Base-by-base conservation (phyloP, 2,113 vertebrate genomes). In the Hippocampus zosterae region DNA sequence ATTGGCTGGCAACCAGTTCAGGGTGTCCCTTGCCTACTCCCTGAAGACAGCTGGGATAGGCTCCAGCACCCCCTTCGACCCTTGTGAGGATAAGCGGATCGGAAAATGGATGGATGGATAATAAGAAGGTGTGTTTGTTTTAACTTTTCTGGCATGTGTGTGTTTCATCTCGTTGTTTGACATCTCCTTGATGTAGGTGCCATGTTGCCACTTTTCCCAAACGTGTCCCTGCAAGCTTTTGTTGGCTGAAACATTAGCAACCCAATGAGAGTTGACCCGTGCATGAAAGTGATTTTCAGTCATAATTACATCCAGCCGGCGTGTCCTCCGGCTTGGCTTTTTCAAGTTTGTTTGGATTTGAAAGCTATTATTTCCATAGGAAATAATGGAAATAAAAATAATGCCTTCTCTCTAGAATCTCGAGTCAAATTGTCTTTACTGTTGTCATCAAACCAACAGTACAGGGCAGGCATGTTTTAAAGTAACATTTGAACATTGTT, bases 131-230 rank as follows among this genome's bases (percentile, higher is more conserved):
- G 68, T 83, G 66, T 71, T 77, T 71, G 56, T 70, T 40, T 76
- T 83, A 73, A 64, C 68, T 52, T 15, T 65, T 67, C 73, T 77
- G 67, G 74, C 29, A 25, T 60, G 40, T 70, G 41, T 42, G 52
- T 55, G 50, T 16, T 77, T 23, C 71, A 3, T 33, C 16, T 25
- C 55, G 12, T 71, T 67, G 75, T 55, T 73, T 70, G 67, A 42
- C 46, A 44, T 57, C 65, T 71, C 73, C 70, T 59, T 55, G 59
- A 57, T 68, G 52, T 27, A 64, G 63, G 18, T 65, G 72, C 72
- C 67, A 50, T 50, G 44, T 85, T 81, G 79, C 77, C 70, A 80
- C 55, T 83, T 87, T 87, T 72, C 78, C 78, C 69, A 67, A 63
- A 61, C 42, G 48, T 37, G 71, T 78, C 67, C 68, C 60, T 67